A percentile compares a stretch with the other conserved stretches of the same genome.
phyloP scores from a whole-genome alignment of 2,113 vertebrate species.

The Myodes glareolus region DNA sequence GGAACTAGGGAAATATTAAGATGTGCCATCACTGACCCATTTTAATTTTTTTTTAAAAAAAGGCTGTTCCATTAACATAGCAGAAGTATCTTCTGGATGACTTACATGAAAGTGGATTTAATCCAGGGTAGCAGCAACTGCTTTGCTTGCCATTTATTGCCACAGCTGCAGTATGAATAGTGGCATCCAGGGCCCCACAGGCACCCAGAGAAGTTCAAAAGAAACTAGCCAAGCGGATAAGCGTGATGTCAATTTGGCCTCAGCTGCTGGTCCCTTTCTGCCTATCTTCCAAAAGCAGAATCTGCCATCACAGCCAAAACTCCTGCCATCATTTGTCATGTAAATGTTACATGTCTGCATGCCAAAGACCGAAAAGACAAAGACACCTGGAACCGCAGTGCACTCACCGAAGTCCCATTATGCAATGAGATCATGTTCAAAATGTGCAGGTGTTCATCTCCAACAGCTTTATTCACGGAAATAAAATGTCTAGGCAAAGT shows the following conservation, averaged over 20 bases:
- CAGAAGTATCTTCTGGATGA: not conserved
- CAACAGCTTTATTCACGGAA: slow-evolving; percentile 70
- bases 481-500: slow-evolving; percentile 55
- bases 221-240: slow-evolving; percentile 65
- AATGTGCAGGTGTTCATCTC: slow-evolving; percentile 79
- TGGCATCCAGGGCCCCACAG: not conserved
- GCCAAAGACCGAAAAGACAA: slow-evolving; percentile 77
- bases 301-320: slow-evolving; percentile 78
- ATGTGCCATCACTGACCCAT: slow-evolving; percentile 19
- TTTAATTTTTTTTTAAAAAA: not conserved
- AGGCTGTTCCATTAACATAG: not conserved
- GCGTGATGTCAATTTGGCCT: slow-evolving; percentile 52
- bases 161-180: slow-evolving; percentile 50
- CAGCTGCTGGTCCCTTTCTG: slow-evolving; percentile 72
- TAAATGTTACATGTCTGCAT: slow-evolving; percentile 70
- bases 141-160: slow-evolving; percentile 7
- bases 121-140: slow-evolving; percentile 16
- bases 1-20: slow-evolving; percentile 35
- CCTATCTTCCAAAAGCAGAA: slow-evolving; percentile 77
- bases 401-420: slow-evolving; percentile 3
- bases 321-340: slow-evolving; percentile 79
- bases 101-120: not conserved
- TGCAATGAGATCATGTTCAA: slow-evolving; percentile 70
- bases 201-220: slow-evolving; percentile 40
- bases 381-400: slow-evolving; percentile 58